Evolutionary conservation across 2,888 invertebrate species (phyloP).

Genomic region (Pteria penguin): DNA sequence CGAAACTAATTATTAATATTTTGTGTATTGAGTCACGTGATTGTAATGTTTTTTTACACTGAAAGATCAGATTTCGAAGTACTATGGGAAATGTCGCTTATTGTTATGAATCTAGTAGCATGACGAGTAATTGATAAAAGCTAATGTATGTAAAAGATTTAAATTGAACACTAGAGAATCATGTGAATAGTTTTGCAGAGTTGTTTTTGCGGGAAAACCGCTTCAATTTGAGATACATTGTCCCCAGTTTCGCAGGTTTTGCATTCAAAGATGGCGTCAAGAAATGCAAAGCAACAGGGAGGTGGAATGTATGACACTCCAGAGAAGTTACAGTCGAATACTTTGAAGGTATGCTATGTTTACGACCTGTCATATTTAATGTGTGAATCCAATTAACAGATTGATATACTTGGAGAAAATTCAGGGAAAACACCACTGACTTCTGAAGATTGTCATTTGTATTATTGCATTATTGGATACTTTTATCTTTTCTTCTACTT

Average conservation of each 20-base stretch:
- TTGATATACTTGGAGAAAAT: too few species aligned
- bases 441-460: too few species aligned
- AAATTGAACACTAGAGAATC: too few species aligned
- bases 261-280: conserved; percentile 29
- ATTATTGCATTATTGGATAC: too few species aligned
- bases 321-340: conserved; percentile 74
- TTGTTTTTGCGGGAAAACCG: not conserved
- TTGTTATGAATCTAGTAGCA: not conserved
- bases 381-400: too few species aligned
- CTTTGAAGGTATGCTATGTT: conserved; percentile 68
- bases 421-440: too few species aligned
- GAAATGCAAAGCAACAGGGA: conserved; percentile 62
- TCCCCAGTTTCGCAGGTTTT: not conserved
- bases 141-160: too few species aligned
- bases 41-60: conserved; percentile 8
- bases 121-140: not conserved
- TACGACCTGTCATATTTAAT: not conserved
- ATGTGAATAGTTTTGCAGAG: too few species aligned
- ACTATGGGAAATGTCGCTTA: not conserved
- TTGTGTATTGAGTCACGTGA: conserved; percentile 41
- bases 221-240: not conserved
- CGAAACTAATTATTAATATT: conserved; percentile 27
- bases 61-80: not conserved
- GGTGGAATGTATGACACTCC: conserved; percentile 65
- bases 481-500: too few species aligned